Conservation (phyloP, 2,888 invertebrate genomes). For the Troides aeacus region DNA sequence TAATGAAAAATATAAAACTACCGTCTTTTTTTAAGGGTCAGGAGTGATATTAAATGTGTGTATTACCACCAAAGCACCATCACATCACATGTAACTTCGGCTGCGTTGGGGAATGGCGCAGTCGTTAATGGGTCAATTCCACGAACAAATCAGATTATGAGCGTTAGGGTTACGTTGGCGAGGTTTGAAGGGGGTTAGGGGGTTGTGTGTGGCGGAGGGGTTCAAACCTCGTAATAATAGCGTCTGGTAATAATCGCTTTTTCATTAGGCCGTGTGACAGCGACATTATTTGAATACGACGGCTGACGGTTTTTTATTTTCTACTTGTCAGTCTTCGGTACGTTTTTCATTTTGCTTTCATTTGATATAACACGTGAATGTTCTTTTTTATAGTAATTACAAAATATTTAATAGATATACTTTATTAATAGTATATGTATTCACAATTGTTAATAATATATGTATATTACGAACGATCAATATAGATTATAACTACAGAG, state of each 20-base stretch:
- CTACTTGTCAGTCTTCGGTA: neutral
- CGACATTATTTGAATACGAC: slow-evolving; percentile 9
- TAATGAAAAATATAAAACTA: too few species aligned
- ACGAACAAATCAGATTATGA: slow-evolving; percentile 48
- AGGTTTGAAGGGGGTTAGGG: too few species aligned
- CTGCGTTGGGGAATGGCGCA: slow-evolving; percentile 33
- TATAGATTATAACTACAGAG: too few species aligned
- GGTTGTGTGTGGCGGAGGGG: neutral
- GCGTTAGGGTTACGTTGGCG: slow-evolving; percentile 31
- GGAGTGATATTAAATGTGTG: neutral
- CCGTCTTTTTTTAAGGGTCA: neutral
- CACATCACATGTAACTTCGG: slow-evolving; percentile 13
- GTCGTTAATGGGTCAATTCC: slow-evolving; percentile 48
- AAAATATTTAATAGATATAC: too few species aligned
- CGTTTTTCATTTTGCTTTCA: too few species aligned
- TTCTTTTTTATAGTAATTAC: too few species aligned
- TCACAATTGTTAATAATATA: too few species aligned
- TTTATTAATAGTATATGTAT: too few species aligned
- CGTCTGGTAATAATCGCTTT: slow-evolving; percentile 12
- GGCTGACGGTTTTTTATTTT: neutral
- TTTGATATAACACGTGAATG: too few species aligned
- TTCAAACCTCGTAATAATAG: slow-evolving; percentile 7
- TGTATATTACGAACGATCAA: too few species aligned
- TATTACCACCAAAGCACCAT: slow-evolving; percentile 1
- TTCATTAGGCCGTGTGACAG: slow-evolving; percentile 15